Conservation (phyloP, 2,888 invertebrate genomes). For the Callimorpha dominula region DNA sequence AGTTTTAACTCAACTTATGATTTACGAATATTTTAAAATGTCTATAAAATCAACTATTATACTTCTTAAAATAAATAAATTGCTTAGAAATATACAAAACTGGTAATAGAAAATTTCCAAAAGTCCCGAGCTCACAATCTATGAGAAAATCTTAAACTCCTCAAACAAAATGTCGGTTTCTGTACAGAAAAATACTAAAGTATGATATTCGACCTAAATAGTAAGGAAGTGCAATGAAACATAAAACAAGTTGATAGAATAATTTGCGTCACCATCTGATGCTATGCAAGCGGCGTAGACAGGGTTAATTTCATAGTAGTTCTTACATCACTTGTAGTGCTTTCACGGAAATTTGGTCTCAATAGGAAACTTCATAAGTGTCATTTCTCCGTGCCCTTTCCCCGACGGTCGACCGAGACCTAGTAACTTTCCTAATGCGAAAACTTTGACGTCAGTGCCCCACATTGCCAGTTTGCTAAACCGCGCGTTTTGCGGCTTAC, state of each 20-base stretch:
- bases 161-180: slow-evolving; percentile 1
- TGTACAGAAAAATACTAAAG: slow-evolving; percentile 1
- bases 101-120: not conserved
- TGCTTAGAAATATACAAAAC: not conserved
- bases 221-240: slow-evolving; percentile 27
- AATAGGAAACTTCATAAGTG: slow-evolving; percentile 49
- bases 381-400: slow-evolving; percentile 51
- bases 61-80: no score
- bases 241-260: slow-evolving; percentile 27
- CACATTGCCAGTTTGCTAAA: slow-evolving; percentile 57
- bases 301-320: slow-evolving; percentile 67
- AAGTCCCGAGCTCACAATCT: slow-evolving; percentile 7
- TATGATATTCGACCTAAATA: slow-evolving; percentile 21
- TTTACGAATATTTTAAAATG: not conserved
- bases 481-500: slow-evolving; percentile 40
- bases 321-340: slow-evolving; percentile 56
- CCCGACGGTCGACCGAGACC: slow-evolving; percentile 74
- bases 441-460: slow-evolving; percentile 81
- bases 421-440: slow-evolving; percentile 76
- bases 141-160: not conserved
- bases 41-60: no score
- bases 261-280: slow-evolving; percentile 57
- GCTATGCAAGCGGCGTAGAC: slow-evolving; percentile 54
- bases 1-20: not conserved
- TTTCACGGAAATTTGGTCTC: slow-evolving; percentile 61